A percentile compares a stretch with the other conserved stretches of the same genome.
Evolutionary conservation across 2,797 vertebrate genomes (phyloP).

Genomic region (Smutsia gigantea): DNA sequence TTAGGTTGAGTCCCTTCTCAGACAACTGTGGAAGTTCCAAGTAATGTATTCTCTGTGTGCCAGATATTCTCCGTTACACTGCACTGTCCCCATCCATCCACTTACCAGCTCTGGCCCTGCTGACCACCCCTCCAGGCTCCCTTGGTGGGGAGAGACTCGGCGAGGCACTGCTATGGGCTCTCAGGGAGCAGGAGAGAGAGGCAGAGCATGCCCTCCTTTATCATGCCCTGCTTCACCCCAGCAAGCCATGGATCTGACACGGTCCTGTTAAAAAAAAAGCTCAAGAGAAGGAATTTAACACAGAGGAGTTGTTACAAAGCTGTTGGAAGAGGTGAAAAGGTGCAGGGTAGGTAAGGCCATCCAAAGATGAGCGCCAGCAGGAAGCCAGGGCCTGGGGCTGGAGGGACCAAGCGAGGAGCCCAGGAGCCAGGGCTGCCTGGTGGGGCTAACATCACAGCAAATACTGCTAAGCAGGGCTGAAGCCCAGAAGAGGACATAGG

Average conservation of each 20-base stretch:
- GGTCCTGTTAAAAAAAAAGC: not conserved
- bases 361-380: not conserved
- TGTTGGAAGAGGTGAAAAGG: not conserved
- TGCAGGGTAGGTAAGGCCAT: not conserved
- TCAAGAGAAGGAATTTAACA: not conserved
- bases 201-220: not conserved
- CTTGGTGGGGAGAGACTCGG: accelerated
- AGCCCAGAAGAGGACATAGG: not conserved
- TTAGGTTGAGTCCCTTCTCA: not conserved
- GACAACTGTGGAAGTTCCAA: not conserved
- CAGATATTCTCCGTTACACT: not conserved
- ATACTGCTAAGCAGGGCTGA: not conserved
- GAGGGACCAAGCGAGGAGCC: not conserved
- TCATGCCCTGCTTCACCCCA: not conserved
- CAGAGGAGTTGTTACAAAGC: not conserved
- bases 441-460: too few relatives aligned
- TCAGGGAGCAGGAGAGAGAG: not conserved
- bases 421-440: not conserved
- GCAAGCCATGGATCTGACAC: not conserved
- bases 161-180: not conserved
- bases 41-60: too few relatives aligned
- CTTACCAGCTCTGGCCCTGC: not conserved
- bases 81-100: not conserved
- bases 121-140: not conserved
- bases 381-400: not conserved